phyloP scores from a whole-genome alignment of 2,888 invertebrate genomes.

The Plusia festucae region DNA sequence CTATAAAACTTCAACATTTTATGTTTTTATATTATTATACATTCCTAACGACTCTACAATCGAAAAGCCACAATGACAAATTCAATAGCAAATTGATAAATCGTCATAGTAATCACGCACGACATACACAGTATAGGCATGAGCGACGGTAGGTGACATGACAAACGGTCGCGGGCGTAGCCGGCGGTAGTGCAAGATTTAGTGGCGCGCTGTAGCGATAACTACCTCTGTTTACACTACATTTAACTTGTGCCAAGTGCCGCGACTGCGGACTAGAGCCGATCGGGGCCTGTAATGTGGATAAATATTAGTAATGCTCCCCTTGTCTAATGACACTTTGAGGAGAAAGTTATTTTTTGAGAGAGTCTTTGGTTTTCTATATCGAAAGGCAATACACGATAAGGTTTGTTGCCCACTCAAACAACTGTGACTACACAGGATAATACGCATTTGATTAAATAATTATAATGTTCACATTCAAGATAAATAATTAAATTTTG shows the following conservation, averaged over 20 bases:
- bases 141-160: slow-evolving; percentile 77
- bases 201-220: slow-evolving; percentile 80
- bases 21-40: neutral
- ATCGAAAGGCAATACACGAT: too few species aligned
- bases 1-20: neutral
- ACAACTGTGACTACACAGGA: too few species aligned
- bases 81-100: slow-evolving; percentile 61
- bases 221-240: slow-evolving; percentile 87
- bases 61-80: slow-evolving; percentile 20
- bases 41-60: neutral
- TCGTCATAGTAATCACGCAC: slow-evolving; percentile 66
- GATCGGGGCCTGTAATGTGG: slow-evolving; percentile 63
- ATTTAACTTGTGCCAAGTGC: slow-evolving; percentile 86
- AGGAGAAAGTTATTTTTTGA: slow-evolving; percentile 9
- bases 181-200: slow-evolving; percentile 77
- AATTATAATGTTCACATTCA: too few species aligned
- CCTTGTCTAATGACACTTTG: slow-evolving; percentile 54
- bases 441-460: too few species aligned
- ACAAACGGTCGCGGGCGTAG: slow-evolving; percentile 71
- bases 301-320: slow-evolving; percentile 66
- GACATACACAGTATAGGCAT: slow-evolving; percentile 64
- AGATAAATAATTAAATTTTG: too few species aligned
- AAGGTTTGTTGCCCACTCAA: too few species aligned
- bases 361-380: neutral
- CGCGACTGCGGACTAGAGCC: slow-evolving; percentile 66